phyloP scores from a whole-genome alignment of 2,888 invertebrate genomes.

The Chalcosyrphus nemorum region DNA sequence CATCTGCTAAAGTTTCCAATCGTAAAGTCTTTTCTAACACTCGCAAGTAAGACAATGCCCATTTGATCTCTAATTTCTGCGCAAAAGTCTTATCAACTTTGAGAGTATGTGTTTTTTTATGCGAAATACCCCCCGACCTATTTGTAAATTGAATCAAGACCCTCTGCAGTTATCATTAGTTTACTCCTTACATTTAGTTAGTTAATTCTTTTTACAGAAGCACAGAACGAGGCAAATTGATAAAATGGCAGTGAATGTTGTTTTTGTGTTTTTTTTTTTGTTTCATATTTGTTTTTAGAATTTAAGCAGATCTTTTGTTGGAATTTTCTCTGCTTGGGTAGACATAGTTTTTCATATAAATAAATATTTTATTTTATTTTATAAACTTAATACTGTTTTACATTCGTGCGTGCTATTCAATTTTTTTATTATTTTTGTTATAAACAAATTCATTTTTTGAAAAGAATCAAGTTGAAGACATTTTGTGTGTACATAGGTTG shows the following conservation, averaged over 20 bases:
- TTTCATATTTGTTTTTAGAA: not conserved
- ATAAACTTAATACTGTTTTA: constrained; percentile 65
- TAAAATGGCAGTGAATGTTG: constrained; percentile 37
- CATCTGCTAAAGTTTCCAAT: too few species aligned
- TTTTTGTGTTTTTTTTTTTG: not conserved
- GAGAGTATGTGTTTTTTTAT: too few species aligned
- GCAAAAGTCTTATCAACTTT: too few species aligned
- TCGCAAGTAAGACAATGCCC: too few species aligned
- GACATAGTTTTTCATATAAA: constrained; percentile 25
- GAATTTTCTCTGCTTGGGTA: constrained; percentile 22
- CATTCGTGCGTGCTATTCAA: constrained; percentile 44
- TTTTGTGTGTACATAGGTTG: constrained; percentile 22
- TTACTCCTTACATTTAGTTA: not conserved
- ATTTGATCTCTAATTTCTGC: too few species aligned
- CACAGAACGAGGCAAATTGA: not conserved
- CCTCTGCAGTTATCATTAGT: not conserved
- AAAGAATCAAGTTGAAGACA: constrained; percentile 34
- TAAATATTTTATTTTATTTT: constrained; percentile 18
- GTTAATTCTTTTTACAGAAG: not conserved
- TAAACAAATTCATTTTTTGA: constrained; percentile 2
- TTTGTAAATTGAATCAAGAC: too few species aligned
- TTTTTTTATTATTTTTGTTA: not conserved
- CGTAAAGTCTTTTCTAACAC: too few species aligned
- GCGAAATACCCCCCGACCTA: too few species aligned
- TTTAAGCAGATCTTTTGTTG: constrained; percentile 13